A percentile compares a stretch with the other conserved stretches of the same genome.
Evolutionary conservation across 2,888 invertebrate genomes (phyloP).

Genomic region (Acheta domesticus): DNA sequence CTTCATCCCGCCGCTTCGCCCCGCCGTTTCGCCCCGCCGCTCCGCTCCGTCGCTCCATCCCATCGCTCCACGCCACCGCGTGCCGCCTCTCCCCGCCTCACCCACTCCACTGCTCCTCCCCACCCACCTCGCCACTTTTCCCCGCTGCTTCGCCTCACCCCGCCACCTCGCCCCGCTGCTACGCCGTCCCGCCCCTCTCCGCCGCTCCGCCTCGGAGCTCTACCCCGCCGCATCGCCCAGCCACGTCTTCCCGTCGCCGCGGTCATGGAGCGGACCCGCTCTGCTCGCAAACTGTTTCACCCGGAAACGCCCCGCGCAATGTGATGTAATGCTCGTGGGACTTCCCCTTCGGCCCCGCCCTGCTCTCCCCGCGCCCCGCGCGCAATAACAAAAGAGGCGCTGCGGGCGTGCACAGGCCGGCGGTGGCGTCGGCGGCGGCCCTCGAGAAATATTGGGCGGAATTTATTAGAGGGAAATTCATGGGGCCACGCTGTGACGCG

Average conservation of each 20-base stretch:
- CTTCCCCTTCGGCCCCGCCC: neutral
- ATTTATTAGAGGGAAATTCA: constrained; percentile 18
- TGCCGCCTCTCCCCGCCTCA: neutral
- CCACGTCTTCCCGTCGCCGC: neutral
- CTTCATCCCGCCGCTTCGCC: no score
- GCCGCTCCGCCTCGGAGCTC: no score
- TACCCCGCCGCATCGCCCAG: neutral
- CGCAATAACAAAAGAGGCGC: constrained; percentile 9
- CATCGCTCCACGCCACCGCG: no score
- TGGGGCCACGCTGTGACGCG: neutral
- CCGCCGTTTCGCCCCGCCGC: no score
- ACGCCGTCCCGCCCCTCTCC: no score
- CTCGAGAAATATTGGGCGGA: constrained; percentile 5
- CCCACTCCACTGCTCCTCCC: no score
- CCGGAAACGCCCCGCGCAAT: neutral
- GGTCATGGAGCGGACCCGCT: neutral
- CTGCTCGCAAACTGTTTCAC: neutral
- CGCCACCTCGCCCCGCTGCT: no score
- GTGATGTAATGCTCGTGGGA: neutral
- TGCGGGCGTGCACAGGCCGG: neutral
- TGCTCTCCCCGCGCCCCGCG: neutral
- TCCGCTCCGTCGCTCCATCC: no score
- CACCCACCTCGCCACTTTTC: no score
- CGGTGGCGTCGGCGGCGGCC: neutral
- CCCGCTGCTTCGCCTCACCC: no score